Percentiles rank a stretch among this genome's conserved stretches.
These are phyloP conservation scores for Tor tambroides DNA, from an alignment of 2,113 vertebrate genomes.

Conservation along the genomic window DNA sequence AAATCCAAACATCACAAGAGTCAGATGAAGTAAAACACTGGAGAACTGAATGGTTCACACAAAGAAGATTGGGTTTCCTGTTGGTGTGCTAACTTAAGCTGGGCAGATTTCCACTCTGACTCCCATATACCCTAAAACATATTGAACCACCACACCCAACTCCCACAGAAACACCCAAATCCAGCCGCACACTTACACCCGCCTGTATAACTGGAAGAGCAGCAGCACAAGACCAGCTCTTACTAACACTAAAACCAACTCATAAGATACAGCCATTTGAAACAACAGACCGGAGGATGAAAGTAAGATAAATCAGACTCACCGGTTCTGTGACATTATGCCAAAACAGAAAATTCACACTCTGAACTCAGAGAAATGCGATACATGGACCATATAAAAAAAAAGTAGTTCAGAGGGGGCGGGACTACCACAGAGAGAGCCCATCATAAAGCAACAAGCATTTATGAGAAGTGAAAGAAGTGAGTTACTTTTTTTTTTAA, in stretches of 20 bases:
- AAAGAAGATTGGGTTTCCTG: not conserved
- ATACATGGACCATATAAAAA: not conserved
- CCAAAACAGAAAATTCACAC: slow-evolving; percentile 3
- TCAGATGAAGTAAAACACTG: not conserved
- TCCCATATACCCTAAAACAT: slow-evolving; percentile 23
- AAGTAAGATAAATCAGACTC: not conserved
- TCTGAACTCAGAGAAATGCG: not conserved
- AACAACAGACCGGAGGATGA: not conserved
- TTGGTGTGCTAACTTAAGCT: slow-evolving; percentile 43
- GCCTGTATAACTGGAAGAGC: not conserved
- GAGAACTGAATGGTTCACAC: not conserved
- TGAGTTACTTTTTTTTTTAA: not conserved
- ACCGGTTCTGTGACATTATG: not conserved
- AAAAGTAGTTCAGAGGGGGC: not conserved
- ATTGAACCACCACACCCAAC: slow-evolving; percentile 40
- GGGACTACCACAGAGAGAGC: not conserved
- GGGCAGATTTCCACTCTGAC: slow-evolving; percentile 40
- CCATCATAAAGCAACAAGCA: not conserved
- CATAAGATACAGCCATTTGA: not conserved
- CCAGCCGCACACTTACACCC: slow-evolving; percentile 14
- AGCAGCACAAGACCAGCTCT: not conserved
- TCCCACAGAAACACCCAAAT: slow-evolving; percentile 23
- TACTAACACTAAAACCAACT: slow-evolving; percentile 6
- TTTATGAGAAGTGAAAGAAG: slow-evolving; percentile 25
- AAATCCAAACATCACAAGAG: not conserved